These are phyloP conservation scores for Phania funesta DNA, from an alignment of 2,888 invertebrate genomes.

Conservation along the genomic window DNA sequence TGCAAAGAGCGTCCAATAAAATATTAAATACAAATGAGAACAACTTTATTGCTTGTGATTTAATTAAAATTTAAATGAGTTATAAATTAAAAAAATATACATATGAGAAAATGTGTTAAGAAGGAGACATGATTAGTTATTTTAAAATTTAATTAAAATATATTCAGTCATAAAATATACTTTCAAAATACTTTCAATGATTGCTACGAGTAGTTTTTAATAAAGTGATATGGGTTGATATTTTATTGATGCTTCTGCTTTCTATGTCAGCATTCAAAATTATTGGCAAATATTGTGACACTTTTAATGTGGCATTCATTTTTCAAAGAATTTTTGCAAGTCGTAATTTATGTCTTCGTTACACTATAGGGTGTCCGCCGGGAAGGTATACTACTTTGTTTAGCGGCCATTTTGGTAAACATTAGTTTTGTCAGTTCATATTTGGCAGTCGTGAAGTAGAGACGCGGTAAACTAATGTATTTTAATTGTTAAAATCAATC, in stretches of 20 bases:
- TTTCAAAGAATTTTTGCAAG: not conserved
- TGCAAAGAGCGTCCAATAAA: not conserved
- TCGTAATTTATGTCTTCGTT: too few relatives aligned
- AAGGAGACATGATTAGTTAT: constrained; percentile 40
- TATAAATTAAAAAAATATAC: constrained; percentile 30
- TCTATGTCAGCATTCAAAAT: too few relatives aligned
- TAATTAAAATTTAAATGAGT: constrained; percentile 46
- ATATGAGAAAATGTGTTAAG: constrained; percentile 35
- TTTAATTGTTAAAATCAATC: too few relatives aligned
- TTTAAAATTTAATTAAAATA: constrained; percentile 38
- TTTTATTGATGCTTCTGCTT: not conserved
- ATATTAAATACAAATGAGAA: not conserved
- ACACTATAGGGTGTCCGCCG: too few relatives aligned
- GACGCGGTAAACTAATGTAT: too few relatives aligned
- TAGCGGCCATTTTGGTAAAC: too few relatives aligned
- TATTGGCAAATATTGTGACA: not conserved
- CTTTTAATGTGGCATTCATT: not conserved
- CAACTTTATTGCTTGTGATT: constrained; percentile 40
- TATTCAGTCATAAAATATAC: not conserved
- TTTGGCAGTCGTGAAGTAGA: too few relatives aligned
- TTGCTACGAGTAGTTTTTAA: constrained; percentile 10
- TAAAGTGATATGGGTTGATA: constrained; percentile 31
- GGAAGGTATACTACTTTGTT: too few relatives aligned
- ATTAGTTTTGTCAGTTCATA: too few relatives aligned
- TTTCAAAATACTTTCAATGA: not conserved